phyloP scores from a whole-genome alignment of 2,113 vertebrate species.

The Semnornis frantzii region DNA sequence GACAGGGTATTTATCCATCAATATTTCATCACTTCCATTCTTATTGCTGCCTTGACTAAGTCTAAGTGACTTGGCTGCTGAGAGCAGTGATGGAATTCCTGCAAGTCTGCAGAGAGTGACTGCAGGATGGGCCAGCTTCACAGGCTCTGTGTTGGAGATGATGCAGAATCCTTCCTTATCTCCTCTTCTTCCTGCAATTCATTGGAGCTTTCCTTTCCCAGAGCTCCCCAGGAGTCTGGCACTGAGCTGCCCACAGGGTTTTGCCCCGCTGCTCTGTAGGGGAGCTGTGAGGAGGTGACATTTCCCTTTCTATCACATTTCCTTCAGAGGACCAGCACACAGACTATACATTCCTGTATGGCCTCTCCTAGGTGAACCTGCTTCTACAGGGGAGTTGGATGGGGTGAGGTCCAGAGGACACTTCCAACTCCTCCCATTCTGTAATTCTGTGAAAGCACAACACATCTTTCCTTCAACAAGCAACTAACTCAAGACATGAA shows the following conservation, averaged over 20 bases:
- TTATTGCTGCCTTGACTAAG: accelerated
- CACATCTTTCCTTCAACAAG: accelerated
- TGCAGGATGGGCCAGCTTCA: accelerated
- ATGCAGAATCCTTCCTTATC: neutral
- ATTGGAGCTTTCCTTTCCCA: neutral
- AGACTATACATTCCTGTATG: no score
- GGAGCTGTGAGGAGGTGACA: neutral
- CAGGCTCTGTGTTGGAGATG: neutral
- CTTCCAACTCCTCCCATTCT: no score
- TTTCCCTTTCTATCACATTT: neutral
- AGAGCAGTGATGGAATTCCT: accelerated
- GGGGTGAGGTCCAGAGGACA: no score
- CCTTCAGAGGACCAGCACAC: no score
- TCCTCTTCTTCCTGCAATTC: neutral
- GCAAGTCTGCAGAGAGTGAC: accelerated
- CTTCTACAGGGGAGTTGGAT: no score
- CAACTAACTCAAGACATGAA: neutral
- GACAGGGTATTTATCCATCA: neutral
- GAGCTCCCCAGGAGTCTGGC: neutral
- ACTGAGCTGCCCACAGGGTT: neutral
- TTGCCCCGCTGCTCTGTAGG: accelerated
- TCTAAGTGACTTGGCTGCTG: accelerated
- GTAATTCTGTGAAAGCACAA: neutral
- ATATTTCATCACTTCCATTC: neutral
- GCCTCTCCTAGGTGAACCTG: no score